A percentile compares a stretch with the other conserved stretches of the same genome.
Conservation (phyloP, 2,113 vertebrate genomes). For the Microcebus ravelobensis region DNA sequence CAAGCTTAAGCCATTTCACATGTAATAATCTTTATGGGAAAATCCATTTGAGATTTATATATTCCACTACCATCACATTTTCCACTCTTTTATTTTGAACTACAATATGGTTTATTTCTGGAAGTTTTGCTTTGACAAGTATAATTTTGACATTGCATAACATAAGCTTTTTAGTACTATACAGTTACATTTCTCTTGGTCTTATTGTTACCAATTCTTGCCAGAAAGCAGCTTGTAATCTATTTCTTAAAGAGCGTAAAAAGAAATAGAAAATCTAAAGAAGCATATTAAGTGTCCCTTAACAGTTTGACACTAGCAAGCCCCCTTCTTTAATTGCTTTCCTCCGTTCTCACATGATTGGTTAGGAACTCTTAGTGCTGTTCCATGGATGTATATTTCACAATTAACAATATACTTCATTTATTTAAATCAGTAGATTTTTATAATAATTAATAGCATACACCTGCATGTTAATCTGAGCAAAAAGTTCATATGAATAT, state of each 20-base stretch:
- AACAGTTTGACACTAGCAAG: conserved; percentile 63
- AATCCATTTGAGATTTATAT: not conserved
- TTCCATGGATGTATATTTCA: conserved; percentile 54
- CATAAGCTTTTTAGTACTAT: not conserved
- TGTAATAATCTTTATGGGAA: conserved; percentile 16
- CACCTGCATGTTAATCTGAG: conserved; percentile 51
- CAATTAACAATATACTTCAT: not conserved
- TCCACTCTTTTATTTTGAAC: conserved; percentile 48
- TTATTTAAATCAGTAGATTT: not conserved
- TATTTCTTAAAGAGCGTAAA: conserved; percentile 49
- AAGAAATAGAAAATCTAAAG: conserved; percentile 55
- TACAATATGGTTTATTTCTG: conserved; percentile 54
- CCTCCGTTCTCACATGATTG: conserved; percentile 46
- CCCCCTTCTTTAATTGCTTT: conserved; percentile 51
- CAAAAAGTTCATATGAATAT: conserved; percentile 41
- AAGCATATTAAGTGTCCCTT: conserved; percentile 17
- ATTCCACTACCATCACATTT: conserved; percentile 41
- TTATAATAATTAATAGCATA: not conserved
- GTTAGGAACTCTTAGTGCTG: conserved; percentile 52
- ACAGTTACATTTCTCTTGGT: conserved; percentile 52
- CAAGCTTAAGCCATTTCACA: conserved; percentile 1
- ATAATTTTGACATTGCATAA: conserved; percentile 49
- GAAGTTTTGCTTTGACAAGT: conserved; percentile 59
- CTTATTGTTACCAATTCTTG: conserved; percentile 29
- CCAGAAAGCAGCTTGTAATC: conserved; percentile 53